These are phyloP conservation scores for Gila orcuttii DNA, from an alignment of 2,113 vertebrate species.

Conservation along the genomic window DNA sequence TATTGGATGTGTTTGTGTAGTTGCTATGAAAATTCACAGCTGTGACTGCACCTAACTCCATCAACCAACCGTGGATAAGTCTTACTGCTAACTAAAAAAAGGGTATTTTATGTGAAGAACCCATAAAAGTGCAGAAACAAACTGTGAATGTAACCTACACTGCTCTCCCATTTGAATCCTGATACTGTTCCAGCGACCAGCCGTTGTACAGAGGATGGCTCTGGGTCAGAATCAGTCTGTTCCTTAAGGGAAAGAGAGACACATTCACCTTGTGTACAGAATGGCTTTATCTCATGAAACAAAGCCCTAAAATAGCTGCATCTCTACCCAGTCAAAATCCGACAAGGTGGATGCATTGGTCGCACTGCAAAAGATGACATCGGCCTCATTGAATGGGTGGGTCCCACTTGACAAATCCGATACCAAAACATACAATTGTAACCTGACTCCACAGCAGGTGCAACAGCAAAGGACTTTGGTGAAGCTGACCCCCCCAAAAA, in stretches of 20 bases:
- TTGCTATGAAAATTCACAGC: neutral
- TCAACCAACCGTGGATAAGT: neutral
- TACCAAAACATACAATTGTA: conserved; percentile 3
- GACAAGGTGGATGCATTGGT: neutral
- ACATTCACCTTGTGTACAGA: conserved; percentile 67
- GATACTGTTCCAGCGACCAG: conserved; percentile 89
- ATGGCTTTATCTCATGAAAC: conserved; percentile 12
- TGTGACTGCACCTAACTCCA: neutral
- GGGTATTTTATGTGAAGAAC: conserved; percentile 48
- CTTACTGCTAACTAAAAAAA: neutral
- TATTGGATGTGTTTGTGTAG: neutral
- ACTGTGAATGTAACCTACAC: conserved; percentile 76
- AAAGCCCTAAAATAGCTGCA: conserved; percentile 17
- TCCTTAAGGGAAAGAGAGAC: conserved; percentile 82
- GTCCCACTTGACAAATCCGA: neutral
- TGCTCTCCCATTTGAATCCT: conserved; percentile 94
- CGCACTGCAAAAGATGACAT: conserved; percentile 38
- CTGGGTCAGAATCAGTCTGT: conserved; percentile 93
- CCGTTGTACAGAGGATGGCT: conserved; percentile 92
- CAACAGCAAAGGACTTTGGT: conserved; percentile 9
- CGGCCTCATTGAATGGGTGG: neutral
- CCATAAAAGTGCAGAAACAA: conserved; percentile 65
- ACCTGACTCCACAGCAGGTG: conserved; percentile 34
- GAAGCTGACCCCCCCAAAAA: neutral
- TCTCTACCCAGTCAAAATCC: conserved; percentile 27